Conservation (phyloP, 1,140 invertebrate genomes). For the Meloidogyne exigua region DNA sequence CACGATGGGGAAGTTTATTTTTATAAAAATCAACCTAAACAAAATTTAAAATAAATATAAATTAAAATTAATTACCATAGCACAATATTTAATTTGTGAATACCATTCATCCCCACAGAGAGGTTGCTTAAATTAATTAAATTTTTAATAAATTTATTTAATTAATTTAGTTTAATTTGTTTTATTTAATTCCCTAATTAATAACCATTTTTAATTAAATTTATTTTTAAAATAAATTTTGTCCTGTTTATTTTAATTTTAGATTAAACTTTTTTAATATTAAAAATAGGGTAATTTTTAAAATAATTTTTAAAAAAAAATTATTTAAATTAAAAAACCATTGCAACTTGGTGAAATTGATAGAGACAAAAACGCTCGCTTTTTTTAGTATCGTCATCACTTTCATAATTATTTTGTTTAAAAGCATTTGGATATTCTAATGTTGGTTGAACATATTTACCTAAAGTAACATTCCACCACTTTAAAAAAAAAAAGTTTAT, state of each 20-base stretch:
- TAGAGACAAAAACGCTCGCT: neutral
- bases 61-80: neutral
- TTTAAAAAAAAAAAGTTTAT: neutral
- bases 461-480: neutral
- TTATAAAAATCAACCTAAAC: neutral
- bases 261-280: too few relatives aligned
- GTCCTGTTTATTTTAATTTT: too few relatives aligned
- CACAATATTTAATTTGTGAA: conserved; percentile 5
- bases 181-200: too few relatives aligned
- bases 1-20: neutral
- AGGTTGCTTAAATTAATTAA: neutral
- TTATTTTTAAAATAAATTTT: too few relatives aligned
- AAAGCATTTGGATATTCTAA: conserved; percentile 2
- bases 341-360: neutral
- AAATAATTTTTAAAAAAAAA: too few relatives aligned
- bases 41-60: neutral
- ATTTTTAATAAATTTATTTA: neutral
- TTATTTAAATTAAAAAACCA: neutral
- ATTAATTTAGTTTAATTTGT: too few relatives aligned
- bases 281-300: too few relatives aligned
- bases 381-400: neutral
- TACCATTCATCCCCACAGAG: neutral
- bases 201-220: too few relatives aligned
- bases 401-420: neutral
- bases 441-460: neutral